Evolutionary conservation across 2,113 vertebrate species (phyloP).

Genomic region (Cercocebus atys): DNA sequence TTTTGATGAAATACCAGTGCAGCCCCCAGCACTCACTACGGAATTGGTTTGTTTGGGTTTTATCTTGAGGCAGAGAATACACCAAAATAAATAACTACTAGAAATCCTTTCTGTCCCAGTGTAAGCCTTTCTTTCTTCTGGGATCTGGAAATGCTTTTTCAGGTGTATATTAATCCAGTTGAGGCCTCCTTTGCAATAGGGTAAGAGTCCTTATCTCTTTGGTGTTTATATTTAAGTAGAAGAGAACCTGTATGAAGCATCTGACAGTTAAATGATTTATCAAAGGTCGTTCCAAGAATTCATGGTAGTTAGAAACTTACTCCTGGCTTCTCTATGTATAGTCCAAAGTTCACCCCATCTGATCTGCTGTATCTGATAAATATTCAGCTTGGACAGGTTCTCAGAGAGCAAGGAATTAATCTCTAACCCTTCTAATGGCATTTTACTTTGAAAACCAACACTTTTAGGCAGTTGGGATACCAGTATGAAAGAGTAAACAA

Average conservation of each 20-base stretch:
- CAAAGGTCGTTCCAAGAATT: slow-evolving; percentile 58
- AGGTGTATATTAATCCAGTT: slow-evolving; percentile 1
- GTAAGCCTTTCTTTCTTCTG: slow-evolving; percentile 14
- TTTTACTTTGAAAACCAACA: slow-evolving; percentile 59
- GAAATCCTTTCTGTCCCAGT: not conserved
- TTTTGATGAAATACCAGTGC: not conserved
- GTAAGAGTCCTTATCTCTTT: slow-evolving; percentile 21
- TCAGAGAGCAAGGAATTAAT: slow-evolving; percentile 48
- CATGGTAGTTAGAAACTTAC: not conserved
- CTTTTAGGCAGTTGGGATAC: not conserved
- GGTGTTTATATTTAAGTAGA: slow-evolving; percentile 60
- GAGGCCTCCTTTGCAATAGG: not conserved
- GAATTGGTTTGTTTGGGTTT: slow-evolving; percentile 42
- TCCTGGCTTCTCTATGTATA: not conserved
- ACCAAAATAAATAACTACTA: slow-evolving; percentile 32
- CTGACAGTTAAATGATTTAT: slow-evolving; percentile 55
- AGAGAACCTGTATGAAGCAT: slow-evolving; percentile 8
- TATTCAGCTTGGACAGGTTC: slow-evolving; percentile 18
- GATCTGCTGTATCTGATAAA: slow-evolving; percentile 40
- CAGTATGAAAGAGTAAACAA: not conserved
- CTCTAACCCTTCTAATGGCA: slow-evolving; percentile 51
- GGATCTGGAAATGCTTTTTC: slow-evolving; percentile 11
- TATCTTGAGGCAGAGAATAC: not conserved
- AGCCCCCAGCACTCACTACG: not conserved
- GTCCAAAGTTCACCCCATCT: slow-evolving; percentile 25